Conservation (phyloP, 2,797 vertebrate species). For the Premnoplex brunnescens region DNA sequence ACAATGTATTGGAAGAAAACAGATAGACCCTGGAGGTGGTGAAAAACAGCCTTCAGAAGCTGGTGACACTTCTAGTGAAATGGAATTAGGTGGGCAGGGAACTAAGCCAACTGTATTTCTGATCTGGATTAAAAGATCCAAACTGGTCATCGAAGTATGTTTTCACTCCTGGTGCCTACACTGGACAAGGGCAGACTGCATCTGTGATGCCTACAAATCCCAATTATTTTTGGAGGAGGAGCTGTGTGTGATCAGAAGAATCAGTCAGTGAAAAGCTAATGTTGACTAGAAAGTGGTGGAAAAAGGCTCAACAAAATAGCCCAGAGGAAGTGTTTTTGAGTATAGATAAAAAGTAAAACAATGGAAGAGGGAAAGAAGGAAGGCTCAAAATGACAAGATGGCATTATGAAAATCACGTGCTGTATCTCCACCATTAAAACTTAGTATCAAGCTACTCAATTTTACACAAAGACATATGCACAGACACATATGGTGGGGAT, state of each 20-base stretch:
- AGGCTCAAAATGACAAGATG: neutral
- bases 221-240: neutral
- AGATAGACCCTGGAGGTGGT: neutral
- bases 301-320: neutral
- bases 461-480: neutral
- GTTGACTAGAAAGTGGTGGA: neutral
- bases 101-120: neutral
- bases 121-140: neutral
- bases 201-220: neutral
- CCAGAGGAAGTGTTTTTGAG: neutral
- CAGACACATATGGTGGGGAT: neutral
- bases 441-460: neutral
- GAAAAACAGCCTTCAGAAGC: neutral
- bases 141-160: neutral
- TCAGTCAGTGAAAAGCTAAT: neutral
- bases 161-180: neutral
- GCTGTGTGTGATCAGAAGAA: neutral
- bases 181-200: neutral
- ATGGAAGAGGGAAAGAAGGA: neutral
- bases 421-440: neutral
- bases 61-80: neutral
- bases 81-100: neutral
- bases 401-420: neutral
- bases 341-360: neutral
- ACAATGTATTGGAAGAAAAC: neutral